Evolutionary conservation across 2,113 vertebrate species (phyloP).

Genomic region (Lepisosteus oculatus): DNA sequence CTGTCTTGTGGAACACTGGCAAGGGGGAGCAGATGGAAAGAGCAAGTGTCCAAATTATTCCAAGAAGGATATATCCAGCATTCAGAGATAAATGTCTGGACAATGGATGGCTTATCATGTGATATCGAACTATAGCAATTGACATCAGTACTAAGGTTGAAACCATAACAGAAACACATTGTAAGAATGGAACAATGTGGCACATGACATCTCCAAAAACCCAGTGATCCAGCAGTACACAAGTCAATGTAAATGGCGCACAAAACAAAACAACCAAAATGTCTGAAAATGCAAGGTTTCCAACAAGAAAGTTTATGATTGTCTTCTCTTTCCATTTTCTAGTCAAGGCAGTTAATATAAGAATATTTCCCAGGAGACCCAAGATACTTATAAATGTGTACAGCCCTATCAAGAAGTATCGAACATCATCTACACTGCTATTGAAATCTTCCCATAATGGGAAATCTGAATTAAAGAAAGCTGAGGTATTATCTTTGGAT

Average conservation of each 20-base stretch:
- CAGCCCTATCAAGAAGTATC: constrained; percentile 76
- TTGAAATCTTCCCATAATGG: constrained; percentile 72
- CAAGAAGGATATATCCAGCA: constrained; percentile 67
- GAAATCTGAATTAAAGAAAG: constrained; percentile 49
- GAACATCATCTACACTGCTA: constrained; percentile 71
- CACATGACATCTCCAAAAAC: constrained; percentile 76
- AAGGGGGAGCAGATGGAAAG: constrained; percentile 73
- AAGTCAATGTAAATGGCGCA: constrained; percentile 73
- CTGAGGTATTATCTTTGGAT: constrained; percentile 50
- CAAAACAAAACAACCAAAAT: constrained; percentile 77
- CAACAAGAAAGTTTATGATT: constrained; percentile 73
- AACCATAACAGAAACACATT: constrained; percentile 71
- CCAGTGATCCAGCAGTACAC: constrained; percentile 73
- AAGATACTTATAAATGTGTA: constrained; percentile 75
- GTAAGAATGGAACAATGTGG: constrained; percentile 74
- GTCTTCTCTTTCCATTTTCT: constrained; percentile 70
- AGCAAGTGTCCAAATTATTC: constrained; percentile 64
- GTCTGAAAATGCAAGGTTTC: constrained; percentile 77
- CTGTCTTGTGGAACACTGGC: constrained; percentile 70
- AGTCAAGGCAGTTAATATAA: constrained; percentile 65
- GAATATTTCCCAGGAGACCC: constrained; percentile 73
- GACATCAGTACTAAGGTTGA: constrained; percentile 77
- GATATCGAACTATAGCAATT: constrained; percentile 74
- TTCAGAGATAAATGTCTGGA: constrained; percentile 68
- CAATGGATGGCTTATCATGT: constrained; percentile 74